Evolutionary conservation across 2,113 vertebrate species (phyloP).

Genomic region (Brachyhypopomus gauderio): DNA sequence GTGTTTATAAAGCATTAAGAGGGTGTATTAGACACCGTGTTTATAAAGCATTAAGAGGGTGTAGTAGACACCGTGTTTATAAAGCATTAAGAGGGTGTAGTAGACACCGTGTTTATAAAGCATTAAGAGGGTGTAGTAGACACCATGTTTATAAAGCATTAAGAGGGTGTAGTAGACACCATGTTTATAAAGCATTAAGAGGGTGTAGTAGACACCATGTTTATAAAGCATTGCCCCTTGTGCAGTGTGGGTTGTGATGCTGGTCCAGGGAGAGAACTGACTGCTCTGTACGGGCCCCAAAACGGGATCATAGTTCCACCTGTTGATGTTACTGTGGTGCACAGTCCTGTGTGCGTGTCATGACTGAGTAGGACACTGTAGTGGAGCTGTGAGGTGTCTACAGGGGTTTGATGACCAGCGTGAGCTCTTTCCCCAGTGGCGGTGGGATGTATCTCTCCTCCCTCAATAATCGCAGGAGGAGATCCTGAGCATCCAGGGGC

Average conservation of each 20-base stretch:
- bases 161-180: neutral
- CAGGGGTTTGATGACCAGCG: constrained; percentile 75
- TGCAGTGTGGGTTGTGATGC: too few relatives aligned
- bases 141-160: neutral
- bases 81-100: neutral
- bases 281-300: too few relatives aligned
- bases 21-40: neutral
- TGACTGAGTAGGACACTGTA: too few relatives aligned
- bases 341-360: neutral
- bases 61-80: too few relatives aligned
- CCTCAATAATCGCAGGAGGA: constrained; percentile 86
- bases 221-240: too few relatives aligned
- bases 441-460: constrained; percentile 90
- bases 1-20: neutral
- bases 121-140: neutral
- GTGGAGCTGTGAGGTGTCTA: neutral
- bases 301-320: too few relatives aligned
- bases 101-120: too few relatives aligned
- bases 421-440: constrained; percentile 79
- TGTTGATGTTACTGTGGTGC: neutral
- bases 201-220: too few relatives aligned
- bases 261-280: too few relatives aligned
- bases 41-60: neutral
- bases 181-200: neutral
- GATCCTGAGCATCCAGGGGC: constrained; percentile 85